phyloP scores from a whole-genome alignment of 2,797 vertebrate genomes.

The Centropyge bicolor region DNA sequence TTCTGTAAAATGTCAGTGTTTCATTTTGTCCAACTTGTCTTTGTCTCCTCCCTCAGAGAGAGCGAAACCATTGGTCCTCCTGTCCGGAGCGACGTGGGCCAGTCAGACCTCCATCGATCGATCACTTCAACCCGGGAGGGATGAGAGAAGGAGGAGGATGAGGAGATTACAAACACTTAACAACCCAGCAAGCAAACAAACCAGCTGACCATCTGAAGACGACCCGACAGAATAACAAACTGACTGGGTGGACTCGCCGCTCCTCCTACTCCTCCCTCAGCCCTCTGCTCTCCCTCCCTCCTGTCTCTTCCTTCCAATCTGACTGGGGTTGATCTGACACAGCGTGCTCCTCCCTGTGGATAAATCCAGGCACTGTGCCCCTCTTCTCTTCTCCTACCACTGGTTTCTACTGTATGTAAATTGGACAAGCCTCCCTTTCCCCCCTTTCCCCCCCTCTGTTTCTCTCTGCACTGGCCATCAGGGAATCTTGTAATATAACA shows the following conservation, averaged over 20 bases:
- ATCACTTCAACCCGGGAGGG: conserved; percentile 63
- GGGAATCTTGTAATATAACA: conserved; percentile 88
- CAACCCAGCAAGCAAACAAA: conserved; percentile 71
- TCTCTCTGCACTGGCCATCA: conserved; percentile 89
- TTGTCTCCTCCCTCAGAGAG: conserved; percentile 41
- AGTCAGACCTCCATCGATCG: conserved; percentile 56
- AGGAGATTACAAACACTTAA: conserved; percentile 63
- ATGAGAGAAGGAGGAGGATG: conserved; percentile 52
- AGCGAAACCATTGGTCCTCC: conserved; percentile 44
- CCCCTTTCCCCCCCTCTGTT: conserved; percentile 73
- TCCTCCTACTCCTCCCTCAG: conserved; percentile 45
- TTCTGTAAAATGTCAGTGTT: not conserved
- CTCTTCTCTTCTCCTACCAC: conserved; percentile 49
- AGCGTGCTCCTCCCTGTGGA: conserved; percentile 83
- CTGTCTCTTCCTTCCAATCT: conserved; percentile 81
- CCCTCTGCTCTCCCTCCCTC: conserved; percentile 42
- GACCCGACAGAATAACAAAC: conserved; percentile 44
- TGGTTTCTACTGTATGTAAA: conserved; percentile 74
- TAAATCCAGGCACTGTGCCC: conserved; percentile 72
- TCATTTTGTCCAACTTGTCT: not conserved
- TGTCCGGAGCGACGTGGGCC: conserved; percentile 52
- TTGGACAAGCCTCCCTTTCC: conserved; percentile 52
- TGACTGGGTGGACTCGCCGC: conserved; percentile 45
- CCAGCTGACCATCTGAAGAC: conserved; percentile 57
- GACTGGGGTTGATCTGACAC: conserved; percentile 89